These are phyloP conservation scores for Nestor notabilis DNA, from an alignment of 2,113 vertebrate genomes.

Conservation along the genomic window DNA sequence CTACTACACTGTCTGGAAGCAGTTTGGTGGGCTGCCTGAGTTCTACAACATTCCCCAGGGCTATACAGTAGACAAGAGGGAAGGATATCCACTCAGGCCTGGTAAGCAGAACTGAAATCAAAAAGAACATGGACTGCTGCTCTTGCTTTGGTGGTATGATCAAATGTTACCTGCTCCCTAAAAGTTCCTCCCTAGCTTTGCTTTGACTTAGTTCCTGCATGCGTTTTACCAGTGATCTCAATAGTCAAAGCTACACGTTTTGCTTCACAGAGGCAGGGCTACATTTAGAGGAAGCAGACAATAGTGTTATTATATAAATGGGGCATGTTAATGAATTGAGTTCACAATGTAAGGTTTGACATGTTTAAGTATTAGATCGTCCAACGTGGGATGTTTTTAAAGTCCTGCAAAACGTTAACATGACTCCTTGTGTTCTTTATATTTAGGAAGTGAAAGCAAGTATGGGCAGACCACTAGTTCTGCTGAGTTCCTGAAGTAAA, in stretches of 20 bases:
- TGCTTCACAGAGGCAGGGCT: not conserved
- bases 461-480: not conserved
- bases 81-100: conserved; percentile 94
- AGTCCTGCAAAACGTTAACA: not conserved
- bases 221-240: not conserved
- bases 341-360: not conserved
- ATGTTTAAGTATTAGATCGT: not conserved
- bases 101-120: conserved; percentile 71
- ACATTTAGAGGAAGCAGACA: not conserved
- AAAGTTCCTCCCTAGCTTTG: not conserved
- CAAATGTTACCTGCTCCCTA: not conserved
- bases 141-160: not conserved
- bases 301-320: not conserved
- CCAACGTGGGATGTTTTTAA: not conserved
- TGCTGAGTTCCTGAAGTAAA: not conserved
- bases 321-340: not conserved
- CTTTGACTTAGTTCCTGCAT: not conserved
- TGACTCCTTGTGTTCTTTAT: not conserved
- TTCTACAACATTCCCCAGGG: conserved; percentile 99
- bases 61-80: conserved; percentile 94
- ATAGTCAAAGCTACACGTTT: not conserved
- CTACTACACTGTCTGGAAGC: conserved; percentile 97
- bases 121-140: not conserved
- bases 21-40: conserved; percentile 96
- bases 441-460: not conserved